Conservation (phyloP, 2,113 vertebrate species). For the Catharus bicknelli region DNA sequence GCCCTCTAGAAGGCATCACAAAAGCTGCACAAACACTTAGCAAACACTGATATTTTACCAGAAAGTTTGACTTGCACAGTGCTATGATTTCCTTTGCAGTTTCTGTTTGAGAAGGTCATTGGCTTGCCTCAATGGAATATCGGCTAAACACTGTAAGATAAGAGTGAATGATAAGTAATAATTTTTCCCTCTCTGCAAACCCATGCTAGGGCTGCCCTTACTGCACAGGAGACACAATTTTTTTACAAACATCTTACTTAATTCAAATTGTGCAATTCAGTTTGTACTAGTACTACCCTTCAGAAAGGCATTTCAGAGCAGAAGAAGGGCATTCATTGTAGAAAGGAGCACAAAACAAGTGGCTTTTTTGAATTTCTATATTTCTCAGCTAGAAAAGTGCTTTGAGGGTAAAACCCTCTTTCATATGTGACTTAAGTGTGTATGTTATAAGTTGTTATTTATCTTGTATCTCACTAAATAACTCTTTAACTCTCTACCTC, state of each 20-base stretch:
- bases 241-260: neutral
- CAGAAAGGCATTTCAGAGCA: neutral
- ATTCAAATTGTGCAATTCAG: neutral
- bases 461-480: neutral
- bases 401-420: neutral
- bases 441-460: neutral
- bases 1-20: neutral
- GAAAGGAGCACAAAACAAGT: neutral
- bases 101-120: neutral
- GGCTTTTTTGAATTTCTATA: neutral
- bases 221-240: neutral
- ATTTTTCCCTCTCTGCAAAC: neutral
- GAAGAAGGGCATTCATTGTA: neutral
- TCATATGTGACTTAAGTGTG: neutral
- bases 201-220: neutral
- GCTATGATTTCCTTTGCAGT: neutral
- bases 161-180: neutral
- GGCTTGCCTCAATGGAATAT: neutral
- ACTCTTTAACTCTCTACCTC: neutral
- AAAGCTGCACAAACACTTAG: neutral
- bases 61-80: neutral
- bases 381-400: neutral
- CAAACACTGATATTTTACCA: neutral
- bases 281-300: neutral
- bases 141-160: neutral